Evolutionary conservation across 2,888 invertebrate species (phyloP), one percentile per base, ranked within the genome.

Genomic region (Cheilosia impressa): DNA sequence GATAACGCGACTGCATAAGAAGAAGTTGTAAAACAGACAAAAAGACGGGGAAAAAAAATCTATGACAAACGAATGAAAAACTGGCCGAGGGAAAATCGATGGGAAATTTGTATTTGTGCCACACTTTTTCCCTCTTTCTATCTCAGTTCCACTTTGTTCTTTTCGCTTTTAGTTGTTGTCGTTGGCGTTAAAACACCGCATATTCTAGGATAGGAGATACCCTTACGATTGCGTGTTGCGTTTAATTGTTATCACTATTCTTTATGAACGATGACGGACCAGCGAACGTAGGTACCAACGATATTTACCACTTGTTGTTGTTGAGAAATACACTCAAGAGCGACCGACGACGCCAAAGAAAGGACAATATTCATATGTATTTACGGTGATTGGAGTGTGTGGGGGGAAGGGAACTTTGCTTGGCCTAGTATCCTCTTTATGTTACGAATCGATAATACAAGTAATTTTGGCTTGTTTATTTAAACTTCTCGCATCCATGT

Each of bases 141-240:
- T 72, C 19, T 50, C 63, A 57, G 57, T 72, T 34, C 27, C 60
- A 57, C 63, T 43, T 80, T 53, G 43, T 58, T 75, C 58, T 53
- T 63, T 63, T 69, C 73, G 68, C 52, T 65, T 47, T 57, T 65
- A 50, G 65, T 66, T 71, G 43, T 80, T 80, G 69, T 43, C 52
- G 75, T 52, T 17, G 57, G 52, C 66, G 79, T 68, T 45, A 79
- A 79, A 83, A 83, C 50, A 80, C 69, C 75, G 71, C 80, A 80
- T 80, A 80, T 71, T 60, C 58, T 80, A 55, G 38, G 45, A 52
- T 58, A 45, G 34, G 58, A 66, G 55, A 50, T 71, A 55, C 76
- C 53, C 80, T 76, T 69, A 84, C 80, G 80, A 69, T 84, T 84
- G 84, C 80, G 76, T 84, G 84, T 76, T 80, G 80, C 84, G 80